These are phyloP conservation scores for Mesocentrotus franciscanus DNA, from an alignment of 53 echinoderm and acorn worm genomes.

Conservation along the genomic window DNA sequence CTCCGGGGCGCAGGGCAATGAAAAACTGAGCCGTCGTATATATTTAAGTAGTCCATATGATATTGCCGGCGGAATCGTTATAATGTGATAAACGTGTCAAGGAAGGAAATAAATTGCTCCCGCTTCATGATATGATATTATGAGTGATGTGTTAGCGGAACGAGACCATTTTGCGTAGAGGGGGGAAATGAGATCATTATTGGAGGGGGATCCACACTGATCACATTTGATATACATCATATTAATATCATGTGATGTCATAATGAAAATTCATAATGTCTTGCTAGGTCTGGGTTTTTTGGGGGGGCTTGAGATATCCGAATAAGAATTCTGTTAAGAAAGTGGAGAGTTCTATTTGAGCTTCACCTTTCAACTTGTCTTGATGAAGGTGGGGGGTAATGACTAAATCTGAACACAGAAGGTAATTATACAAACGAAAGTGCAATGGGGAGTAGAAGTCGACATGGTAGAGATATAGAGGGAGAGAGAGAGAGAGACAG, in stretches of 20 bases:
- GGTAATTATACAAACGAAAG: no score
- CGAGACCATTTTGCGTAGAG: not conserved
- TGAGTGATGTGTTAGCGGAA: slow-evolving; percentile 49
- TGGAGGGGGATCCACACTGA: not conserved
- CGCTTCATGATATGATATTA: slow-evolving; percentile 2
- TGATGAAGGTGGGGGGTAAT: not conserved
- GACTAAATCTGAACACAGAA: no score
- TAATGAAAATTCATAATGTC: not conserved
- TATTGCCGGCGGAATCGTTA: slow-evolving; percentile 60
- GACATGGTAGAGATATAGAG: no score
- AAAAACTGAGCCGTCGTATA: not conserved
- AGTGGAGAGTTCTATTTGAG: not conserved
- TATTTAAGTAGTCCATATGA: not conserved
- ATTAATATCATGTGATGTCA: not conserved
- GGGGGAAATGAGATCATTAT: slow-evolving; percentile 27
- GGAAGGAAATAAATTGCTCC: slow-evolving; percentile 24
- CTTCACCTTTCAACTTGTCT: not conserved
- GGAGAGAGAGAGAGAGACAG: not conserved
- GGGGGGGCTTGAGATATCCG: not conserved
- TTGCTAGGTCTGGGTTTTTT: not conserved
- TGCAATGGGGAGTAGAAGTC: no score
- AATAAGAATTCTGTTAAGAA: not conserved
- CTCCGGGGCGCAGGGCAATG: no score
- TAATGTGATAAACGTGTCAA: slow-evolving; percentile 64
- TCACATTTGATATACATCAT: not conserved